A percentile compares a stretch with the other conserved stretches of the same genome.
Evolutionary conservation across 2,888 invertebrate species (phyloP).

Genomic region (Euspilapteryx auroguttella): DNA sequence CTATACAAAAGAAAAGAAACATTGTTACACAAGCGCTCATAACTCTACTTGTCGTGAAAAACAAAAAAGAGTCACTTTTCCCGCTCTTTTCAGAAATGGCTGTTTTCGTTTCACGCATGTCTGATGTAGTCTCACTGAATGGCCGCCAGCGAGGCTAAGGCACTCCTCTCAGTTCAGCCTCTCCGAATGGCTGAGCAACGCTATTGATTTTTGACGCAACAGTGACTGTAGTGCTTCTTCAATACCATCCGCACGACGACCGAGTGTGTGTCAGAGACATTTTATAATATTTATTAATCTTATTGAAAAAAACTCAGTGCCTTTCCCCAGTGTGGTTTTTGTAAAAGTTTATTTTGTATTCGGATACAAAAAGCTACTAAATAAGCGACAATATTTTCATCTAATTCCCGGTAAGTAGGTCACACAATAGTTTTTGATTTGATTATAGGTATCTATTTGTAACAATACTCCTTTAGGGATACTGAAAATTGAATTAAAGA

Average conservation of each 20-base stretch:
- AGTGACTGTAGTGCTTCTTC: slow-evolving; percentile 23
- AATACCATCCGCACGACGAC: slow-evolving; percentile 21
- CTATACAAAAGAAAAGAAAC: too few species aligned
- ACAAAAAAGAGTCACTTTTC: slow-evolving; percentile 49
- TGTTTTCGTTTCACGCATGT: slow-evolving; percentile 35
- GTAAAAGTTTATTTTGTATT: slow-evolving; percentile 13
- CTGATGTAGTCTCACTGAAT: slow-evolving; percentile 16
- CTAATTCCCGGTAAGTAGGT: slow-evolving; percentile 24
- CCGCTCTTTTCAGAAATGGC: slow-evolving; percentile 25
- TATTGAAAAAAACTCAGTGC: slow-evolving; percentile 22
- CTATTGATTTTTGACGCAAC: slow-evolving; percentile 43
- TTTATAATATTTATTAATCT: too few species aligned
- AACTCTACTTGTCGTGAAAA: too few species aligned
- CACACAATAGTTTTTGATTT: too few species aligned
- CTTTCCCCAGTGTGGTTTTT: slow-evolving; percentile 20
- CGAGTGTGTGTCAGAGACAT: too few species aligned
- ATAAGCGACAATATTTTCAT: too few species aligned
- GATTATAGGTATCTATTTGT: too few species aligned
- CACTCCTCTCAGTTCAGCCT: slow-evolving; percentile 20
- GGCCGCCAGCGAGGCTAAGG: too few species aligned
- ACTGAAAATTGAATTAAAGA: too few species aligned
- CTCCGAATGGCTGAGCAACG: slow-evolving; percentile 19
- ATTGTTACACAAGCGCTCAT: too few species aligned
- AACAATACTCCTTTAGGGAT: too few species aligned
- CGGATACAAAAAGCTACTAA: too few species aligned